Evolutionary conservation across 2,113 vertebrate genomes (phyloP).

Genomic region (Brevimyrus niger): DNA sequence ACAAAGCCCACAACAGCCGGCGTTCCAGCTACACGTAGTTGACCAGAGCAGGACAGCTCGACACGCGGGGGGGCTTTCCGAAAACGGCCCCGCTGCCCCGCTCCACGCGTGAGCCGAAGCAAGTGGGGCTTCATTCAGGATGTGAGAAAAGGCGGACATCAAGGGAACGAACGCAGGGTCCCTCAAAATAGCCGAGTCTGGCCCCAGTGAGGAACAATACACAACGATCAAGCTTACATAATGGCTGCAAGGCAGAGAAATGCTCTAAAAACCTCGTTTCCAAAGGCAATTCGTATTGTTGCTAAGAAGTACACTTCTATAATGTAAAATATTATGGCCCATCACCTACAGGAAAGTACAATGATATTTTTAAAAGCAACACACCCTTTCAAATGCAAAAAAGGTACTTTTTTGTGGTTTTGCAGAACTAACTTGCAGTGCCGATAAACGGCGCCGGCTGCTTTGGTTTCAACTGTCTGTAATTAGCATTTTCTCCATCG

Average conservation of each 20-base stretch:
- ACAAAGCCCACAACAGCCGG: background rate
- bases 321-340: background rate
- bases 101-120: background rate
- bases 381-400: background rate
- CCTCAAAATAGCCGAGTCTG: background rate
- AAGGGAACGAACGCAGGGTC: background rate
- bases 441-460: background rate
- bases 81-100: background rate
- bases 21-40: background rate
- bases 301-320: background rate
- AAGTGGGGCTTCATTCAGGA: background rate
- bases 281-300: constrained; percentile 12
- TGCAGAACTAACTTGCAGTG: background rate
- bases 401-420: background rate
- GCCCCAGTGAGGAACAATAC: background rate
- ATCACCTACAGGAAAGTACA: background rate
- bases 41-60: background rate
- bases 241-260: background rate
- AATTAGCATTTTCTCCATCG: background rate
- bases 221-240: background rate
- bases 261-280: constrained; percentile 24
- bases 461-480: background rate
- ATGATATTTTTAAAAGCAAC: background rate
- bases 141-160: background rate
- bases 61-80: background rate